Percentiles rank a stretch among this genome's conserved stretches.
Conservation (phyloP, 2,113 vertebrate genomes). For the Cebidichthys violaceus region DNA sequence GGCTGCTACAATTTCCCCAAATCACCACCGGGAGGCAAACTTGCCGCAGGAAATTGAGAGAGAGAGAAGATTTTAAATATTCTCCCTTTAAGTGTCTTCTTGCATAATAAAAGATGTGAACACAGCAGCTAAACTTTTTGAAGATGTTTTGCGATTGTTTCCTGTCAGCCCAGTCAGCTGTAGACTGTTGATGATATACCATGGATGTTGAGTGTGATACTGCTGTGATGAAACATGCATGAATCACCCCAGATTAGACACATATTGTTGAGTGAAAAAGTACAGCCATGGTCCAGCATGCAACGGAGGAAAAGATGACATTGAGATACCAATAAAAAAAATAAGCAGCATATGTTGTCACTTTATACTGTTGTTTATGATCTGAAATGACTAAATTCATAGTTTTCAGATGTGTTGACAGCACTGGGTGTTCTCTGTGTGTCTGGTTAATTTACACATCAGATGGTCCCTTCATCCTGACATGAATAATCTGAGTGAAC, state of each 20-base stretch:
- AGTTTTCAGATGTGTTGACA: neutral
- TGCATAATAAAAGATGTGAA: constrained; percentile 18
- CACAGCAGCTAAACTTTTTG: neutral
- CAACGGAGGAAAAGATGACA: neutral
- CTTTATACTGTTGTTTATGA: neutral
- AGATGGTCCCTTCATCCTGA: neutral
- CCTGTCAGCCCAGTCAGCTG: constrained; percentile 13
- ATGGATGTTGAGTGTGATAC: neutral
- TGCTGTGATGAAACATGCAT: neutral
- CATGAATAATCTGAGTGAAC: constrained; percentile 2
- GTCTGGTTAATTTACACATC: neutral
- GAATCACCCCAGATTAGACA: neutral
- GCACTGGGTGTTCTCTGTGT: neutral
- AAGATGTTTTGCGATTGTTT: neutral
- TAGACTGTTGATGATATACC: neutral
- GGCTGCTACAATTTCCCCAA: constrained; percentile 1
- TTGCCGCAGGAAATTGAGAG: neutral
- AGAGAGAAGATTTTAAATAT: neutral
- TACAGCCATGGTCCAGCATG: neutral
- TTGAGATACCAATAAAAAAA: neutral
- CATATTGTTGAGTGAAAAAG: neutral
- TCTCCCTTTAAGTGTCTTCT: neutral
- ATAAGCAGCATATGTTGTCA: neutral
- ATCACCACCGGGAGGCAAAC: constrained; percentile 52
- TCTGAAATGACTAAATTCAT: neutral